Evolutionary conservation across 2,113 vertebrate species (phyloP).

Genomic region (Astur gentilis): DNA sequence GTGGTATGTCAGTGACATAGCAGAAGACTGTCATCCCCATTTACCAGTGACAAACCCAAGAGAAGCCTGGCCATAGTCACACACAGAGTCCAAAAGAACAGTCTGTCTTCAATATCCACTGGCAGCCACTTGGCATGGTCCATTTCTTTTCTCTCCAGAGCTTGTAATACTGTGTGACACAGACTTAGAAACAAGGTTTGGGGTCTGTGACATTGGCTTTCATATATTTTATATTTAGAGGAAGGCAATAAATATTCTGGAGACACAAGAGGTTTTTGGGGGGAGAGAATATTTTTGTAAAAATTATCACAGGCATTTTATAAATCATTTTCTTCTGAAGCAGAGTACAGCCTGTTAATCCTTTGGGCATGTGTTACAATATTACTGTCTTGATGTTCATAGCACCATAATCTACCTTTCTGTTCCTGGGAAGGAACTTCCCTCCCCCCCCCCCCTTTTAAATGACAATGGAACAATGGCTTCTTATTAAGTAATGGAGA

Average conservation of each 20-base stretch:
- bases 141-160: background rate
- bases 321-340: background rate
- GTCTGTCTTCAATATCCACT: accelerated
- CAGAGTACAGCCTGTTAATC: background rate
- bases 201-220: background rate
- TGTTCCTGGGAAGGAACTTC: background rate
- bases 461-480: background rate
- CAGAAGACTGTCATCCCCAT: background rate
- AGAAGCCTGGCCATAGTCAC: background rate
- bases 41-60: background rate
- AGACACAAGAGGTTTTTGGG: background rate
- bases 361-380: background rate
- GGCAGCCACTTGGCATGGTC: background rate
- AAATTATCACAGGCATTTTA: background rate
- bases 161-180: background rate
- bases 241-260: background rate
- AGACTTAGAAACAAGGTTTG: background rate
- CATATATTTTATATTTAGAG: background rate
- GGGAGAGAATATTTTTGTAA: background rate
- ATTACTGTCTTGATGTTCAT: background rate
- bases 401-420: background rate
- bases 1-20: background rate
- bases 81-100: background rate
- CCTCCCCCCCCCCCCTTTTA: background rate
- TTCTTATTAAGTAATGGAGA: background rate